phyloP scores from a whole-genome alignment of 92 coral and sea anemone species.

The Galaxea fascicularis region DNA sequence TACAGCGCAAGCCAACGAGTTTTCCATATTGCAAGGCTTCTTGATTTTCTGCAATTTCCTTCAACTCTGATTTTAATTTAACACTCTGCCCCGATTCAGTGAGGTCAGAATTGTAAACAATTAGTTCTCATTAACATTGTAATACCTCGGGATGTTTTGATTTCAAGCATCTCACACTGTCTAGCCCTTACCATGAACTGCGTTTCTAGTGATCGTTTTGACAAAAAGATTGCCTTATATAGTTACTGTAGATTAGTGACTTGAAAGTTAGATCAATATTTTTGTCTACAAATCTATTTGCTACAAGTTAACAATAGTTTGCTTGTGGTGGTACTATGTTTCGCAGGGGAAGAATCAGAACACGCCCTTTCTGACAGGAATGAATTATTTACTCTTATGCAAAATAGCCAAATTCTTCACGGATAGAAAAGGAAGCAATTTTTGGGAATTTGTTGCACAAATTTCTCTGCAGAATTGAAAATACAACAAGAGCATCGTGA shows the following conservation, averaged over 20 bases:
- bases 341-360: neutral
- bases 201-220: neutral
- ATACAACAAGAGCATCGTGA: neutral
- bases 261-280: neutral
- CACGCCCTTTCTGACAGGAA: constrained; percentile 8
- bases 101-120: constrained; percentile 41
- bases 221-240: neutral
- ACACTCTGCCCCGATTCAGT: neutral
- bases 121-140: constrained; percentile 31
- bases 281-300: neutral
- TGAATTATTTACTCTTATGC: constrained; percentile 17
- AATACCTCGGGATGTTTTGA: neutral
- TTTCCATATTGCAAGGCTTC: neutral
- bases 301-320: constrained; percentile 10
- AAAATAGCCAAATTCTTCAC: neutral
- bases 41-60: too few relatives aligned
- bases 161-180: neutral
- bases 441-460: neutral
- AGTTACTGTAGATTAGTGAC: neutral
- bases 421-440: neutral
- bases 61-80: neutral
- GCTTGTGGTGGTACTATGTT: constrained; percentile 46
- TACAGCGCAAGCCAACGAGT: neutral
- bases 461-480: neutral
- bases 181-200: too few relatives aligned